These are phyloP conservation scores for Rhagonycha lutea DNA, from an alignment of 2,888 invertebrate genomes.

Conservation along the genomic window DNA sequence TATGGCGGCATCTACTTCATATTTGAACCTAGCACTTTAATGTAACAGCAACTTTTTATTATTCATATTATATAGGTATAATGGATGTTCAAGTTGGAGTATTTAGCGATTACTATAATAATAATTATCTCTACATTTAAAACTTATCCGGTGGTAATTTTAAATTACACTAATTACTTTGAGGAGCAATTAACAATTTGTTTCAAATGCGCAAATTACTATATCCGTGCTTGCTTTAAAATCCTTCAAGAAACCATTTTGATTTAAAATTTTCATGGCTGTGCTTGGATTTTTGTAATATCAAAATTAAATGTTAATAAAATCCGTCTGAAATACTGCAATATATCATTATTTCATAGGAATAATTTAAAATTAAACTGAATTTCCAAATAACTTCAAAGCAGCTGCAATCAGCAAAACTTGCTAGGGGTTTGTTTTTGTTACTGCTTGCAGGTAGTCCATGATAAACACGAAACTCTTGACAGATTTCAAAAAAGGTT, in stretches of 20 bases:
- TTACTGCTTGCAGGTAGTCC: conserved; percentile 6
- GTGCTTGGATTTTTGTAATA: neutral
- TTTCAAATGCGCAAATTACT: neutral
- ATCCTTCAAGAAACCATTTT: neutral
- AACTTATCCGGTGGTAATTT: neutral
- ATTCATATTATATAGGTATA: neutral
- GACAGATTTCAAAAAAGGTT: conserved; percentile 5
- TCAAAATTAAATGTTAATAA: neutral
- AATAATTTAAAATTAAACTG: neutral
- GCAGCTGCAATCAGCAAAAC: neutral
- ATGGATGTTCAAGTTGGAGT: neutral
- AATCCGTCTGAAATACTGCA: neutral
- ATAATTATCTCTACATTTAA: neutral
- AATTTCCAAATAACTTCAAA: neutral
- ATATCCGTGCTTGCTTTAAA: neutral
- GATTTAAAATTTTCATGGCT: neutral
- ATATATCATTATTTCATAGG: neutral
- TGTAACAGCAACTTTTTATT: neutral
- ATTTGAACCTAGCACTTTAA: neutral
- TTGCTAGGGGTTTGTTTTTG: conserved; percentile 6
- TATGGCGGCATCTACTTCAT: neutral
- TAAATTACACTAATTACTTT: neutral
- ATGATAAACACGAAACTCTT: conserved; percentile 1
- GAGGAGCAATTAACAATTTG: neutral
- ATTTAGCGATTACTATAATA: neutral